phyloP scores from a whole-genome alignment of 1,140 invertebrate species.

The Brachionus rotundiformis region DNA sequence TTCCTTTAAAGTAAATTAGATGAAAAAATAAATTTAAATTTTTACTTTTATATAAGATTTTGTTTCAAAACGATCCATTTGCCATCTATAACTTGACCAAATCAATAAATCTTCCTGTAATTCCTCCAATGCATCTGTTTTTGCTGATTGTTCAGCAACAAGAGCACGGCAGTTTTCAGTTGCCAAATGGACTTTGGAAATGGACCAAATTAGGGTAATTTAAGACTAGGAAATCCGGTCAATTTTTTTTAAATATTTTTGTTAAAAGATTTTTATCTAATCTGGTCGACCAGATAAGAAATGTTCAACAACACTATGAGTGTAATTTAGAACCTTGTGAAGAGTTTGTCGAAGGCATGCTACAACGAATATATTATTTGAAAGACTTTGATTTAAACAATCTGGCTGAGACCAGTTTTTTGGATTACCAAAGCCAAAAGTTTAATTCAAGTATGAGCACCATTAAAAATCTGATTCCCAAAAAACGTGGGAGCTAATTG shows the following conservation, averaged over 20 bases:
- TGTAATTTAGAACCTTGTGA: slow-evolving; percentile 47
- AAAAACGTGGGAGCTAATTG: background rate
- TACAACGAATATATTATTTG: slow-evolving; percentile 46
- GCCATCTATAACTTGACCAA: slow-evolving; percentile 33
- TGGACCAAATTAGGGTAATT: slow-evolving; percentile 44
- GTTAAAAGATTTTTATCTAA: slow-evolving; percentile 21
- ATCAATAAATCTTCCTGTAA: slow-evolving; percentile 28
- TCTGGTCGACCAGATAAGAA: slow-evolving; percentile 45
- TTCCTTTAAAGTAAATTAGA: slow-evolving; percentile 10
- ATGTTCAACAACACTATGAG: slow-evolving; percentile 47
- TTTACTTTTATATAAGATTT: background rate
- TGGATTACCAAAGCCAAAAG: slow-evolving; percentile 41
- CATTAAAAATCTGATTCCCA: slow-evolving; percentile 28
- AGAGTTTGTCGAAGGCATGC: slow-evolving; percentile 34
- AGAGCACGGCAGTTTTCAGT: slow-evolving; percentile 40
- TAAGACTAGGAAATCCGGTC: too few species aligned
- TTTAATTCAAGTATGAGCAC: slow-evolving; percentile 41
- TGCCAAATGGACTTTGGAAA: slow-evolving; percentile 44
- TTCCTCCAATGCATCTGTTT: slow-evolving; percentile 48
- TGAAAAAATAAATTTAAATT: background rate
- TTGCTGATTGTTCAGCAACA: slow-evolving; percentile 48
- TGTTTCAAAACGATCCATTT: slow-evolving; percentile 49
- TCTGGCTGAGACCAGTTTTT: slow-evolving; percentile 34
- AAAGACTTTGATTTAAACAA: slow-evolving; percentile 47
- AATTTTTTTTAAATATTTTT: background rate